Base-by-base conservation (phyloP, 2,113 vertebrate genomes). In the Tupaia tana region DNA sequence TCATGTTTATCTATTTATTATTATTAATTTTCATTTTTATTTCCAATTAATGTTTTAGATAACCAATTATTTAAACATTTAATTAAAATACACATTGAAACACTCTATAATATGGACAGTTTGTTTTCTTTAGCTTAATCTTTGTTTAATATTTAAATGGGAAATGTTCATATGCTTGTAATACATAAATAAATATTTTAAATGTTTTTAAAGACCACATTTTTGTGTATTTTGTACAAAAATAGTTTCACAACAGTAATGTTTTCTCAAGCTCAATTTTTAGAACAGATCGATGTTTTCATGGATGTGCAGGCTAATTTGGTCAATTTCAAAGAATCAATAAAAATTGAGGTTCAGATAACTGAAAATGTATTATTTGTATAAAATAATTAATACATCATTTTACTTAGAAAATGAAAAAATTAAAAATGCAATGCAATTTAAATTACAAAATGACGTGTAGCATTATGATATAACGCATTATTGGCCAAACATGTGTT, bases 41-140 rank as follows among this genome's bases (percentile, higher is more conserved):
- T 95, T 90, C 92, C 31, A 90, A 64, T 22, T 74, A 70, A 63
- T 87, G 52, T 52, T 89, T 91, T 52, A 93, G 91, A 71, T 52
- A 93, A 79, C 5, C 56, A 94, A 59, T 75, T 86, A 34, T 69
- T 74, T 90, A 90, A 64, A 71, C 2, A 58, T 34, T 9, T 87
- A 58, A 78, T 69, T 70, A 29, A 82, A 61, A 78, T 6, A 82
- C 86, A 61, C 18, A 9, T 58, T 75, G 24, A 90, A 92, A 67
- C 19, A 73, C 7, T 69, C 25, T 89, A 34, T 81, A 89, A 78
- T 71, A 2, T 58, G 2, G 27, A 84, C 2, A 71, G 1, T 71
- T 86, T 95, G 1, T 20, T 73, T 94, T 63, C 31, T 63, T 91
- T 70, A 89, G 27, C 13, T 93, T 94, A 43, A 43, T 16, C 5